Base-by-base conservation (phyloP, 2,888 invertebrate species). In the Heliconius ismenius region DNA sequence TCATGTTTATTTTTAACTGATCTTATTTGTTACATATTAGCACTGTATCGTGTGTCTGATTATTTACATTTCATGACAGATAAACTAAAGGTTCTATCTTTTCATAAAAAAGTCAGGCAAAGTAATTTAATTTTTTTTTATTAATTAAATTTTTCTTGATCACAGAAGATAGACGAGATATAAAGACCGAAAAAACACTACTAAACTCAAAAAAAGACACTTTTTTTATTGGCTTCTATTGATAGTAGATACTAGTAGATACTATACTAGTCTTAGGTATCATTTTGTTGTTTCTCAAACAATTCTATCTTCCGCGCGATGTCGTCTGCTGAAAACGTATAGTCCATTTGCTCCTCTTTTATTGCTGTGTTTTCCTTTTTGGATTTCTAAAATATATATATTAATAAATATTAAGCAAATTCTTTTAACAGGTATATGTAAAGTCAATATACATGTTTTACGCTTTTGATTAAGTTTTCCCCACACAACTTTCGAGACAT, bases 231-330 rank as follows among this genome's bases (percentile, higher is more conserved):
- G 49, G 2, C 18, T 49, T 18, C 18, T 18, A 9, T 49, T 7
- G 49, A 49, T 21, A 21, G 49, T 49, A 7, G 21, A 7, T n/a
- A n/a, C n/a, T n/a, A n/a, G n/a, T n/a, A n/a, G n/a, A n/a, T 49
- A 0, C 39, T 11, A 39, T 49, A 49, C 7, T 4, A 70, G 3
- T n/a, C 18, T 79, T 54, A 81, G 63, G 76, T 77, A 62, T 76
- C 64, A 65, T 13, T 81, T 81, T 65, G 73, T 73, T 87, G 86
- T 67, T 81, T 86, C 76, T 93, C 93, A 1, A 93, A 81, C 73
- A 87, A 83, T 78, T 92, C 93, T 2, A 93, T 93, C 81, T 91
- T 93, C 75, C 83, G 85, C 0, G 90, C 86, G 73, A 93, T 93
- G 77, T 93, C 93, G 9, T 92, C 92, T 0, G 93, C 89, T 0